phyloP scores from a whole-genome alignment of 1,140 invertebrate species.

The Aphelenchoides avenae region DNA sequence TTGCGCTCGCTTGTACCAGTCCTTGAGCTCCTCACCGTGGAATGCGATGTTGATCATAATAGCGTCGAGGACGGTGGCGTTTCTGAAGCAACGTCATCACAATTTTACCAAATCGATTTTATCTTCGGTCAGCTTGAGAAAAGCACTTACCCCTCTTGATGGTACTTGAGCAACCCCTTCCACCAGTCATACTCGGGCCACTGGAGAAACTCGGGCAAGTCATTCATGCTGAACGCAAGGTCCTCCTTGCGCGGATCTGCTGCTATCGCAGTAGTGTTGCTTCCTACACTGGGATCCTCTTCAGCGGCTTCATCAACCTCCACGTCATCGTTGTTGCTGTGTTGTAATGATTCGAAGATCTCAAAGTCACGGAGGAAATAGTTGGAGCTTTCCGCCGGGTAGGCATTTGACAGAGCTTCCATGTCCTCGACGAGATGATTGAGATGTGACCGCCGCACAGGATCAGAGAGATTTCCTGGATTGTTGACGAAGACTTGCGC shows the following conservation, averaged over 20 bases:
- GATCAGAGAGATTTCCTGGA: slow-evolving; percentile 52
- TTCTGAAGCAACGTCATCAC: slow-evolving; percentile 19
- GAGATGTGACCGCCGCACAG: slow-evolving; percentile 36
- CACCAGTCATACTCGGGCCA: slow-evolving; percentile 56
- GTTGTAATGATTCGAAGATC: no score
- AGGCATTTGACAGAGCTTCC: slow-evolving; percentile 40
- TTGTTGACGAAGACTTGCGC: slow-evolving; percentile 57
- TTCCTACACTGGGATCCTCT: no score
- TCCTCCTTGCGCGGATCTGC: no score
- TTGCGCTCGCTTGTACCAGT: slow-evolving; percentile 41
- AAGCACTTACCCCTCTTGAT: not conserved
- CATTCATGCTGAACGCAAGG: no score
- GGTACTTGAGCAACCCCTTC: no score
- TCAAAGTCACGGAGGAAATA: no score
- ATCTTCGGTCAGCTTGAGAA: not conserved
- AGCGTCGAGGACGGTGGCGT: slow-evolving; percentile 38
- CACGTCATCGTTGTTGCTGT: no score
- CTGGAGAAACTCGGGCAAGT: slow-evolving; percentile 36
- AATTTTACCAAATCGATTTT: not conserved
- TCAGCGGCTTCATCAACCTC: no score
- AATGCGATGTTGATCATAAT: slow-evolving; percentile 57
- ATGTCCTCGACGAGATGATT: slow-evolving; percentile 50
- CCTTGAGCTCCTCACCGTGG: slow-evolving; percentile 43
- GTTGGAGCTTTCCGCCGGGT: no score
- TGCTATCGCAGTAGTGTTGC: no score